Percentiles rank a stretch among this genome's conserved stretches.
These are phyloP conservation scores for Papilio protenor DNA, from an alignment of 2,888 invertebrate species.

Conservation along the genomic window DNA sequence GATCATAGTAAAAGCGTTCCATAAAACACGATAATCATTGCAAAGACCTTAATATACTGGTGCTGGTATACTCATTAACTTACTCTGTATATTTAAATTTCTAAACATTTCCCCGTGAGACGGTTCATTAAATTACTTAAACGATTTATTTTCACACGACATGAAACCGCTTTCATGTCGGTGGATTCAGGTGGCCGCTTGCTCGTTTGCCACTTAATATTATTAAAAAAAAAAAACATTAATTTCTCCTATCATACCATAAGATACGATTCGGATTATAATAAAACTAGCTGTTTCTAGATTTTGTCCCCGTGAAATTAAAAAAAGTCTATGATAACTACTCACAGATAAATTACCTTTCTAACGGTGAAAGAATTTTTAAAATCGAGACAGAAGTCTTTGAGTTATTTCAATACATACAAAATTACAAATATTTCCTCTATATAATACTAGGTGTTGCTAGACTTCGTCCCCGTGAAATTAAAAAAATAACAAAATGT, in stretches of 20 bases:
- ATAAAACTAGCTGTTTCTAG: too few species aligned
- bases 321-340: too few species aligned
- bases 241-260: background rate
- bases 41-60: background rate
- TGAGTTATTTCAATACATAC: too few species aligned
- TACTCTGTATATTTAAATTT: conserved; percentile 20
- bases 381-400: too few species aligned
- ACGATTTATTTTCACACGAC: background rate
- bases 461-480: background rate
- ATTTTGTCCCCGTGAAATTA: too few species aligned
- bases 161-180: background rate
- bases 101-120: background rate
- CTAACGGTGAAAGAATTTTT: too few species aligned
- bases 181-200: too few species aligned
- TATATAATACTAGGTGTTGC: too few species aligned
- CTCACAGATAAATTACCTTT: too few species aligned
- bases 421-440: too few species aligned
- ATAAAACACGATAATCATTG: background rate
- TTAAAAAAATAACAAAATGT: background rate
- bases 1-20: background rate
- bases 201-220: too few species aligned
- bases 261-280: background rate
- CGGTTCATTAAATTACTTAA: background rate
- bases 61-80: background rate
- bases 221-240: too few species aligned